Percentiles rank a stretch among this genome's conserved stretches.
Evolutionary conservation across 2,113 vertebrate species (phyloP).

Genomic region (Equus quagga): DNA sequence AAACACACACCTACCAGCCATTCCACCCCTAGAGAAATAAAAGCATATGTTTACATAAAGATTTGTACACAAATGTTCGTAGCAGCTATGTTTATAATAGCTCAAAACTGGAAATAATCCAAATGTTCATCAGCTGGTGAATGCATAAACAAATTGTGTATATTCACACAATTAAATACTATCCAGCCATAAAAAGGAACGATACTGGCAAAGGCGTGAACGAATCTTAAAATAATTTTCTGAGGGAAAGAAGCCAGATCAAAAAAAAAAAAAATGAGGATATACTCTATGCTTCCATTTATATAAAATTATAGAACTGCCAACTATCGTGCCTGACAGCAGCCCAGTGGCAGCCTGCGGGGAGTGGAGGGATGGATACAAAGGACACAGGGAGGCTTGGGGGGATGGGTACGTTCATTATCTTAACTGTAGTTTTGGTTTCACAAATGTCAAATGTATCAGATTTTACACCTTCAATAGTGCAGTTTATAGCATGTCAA

Average conservation of each 20-base stretch:
- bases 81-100: background rate
- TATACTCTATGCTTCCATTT: background rate
- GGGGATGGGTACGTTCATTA: background rate
- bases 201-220: background rate
- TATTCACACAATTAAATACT: fast-evolving
- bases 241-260: no score
- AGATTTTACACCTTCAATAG: background rate
- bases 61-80: background rate
- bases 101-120: background rate
- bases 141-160: no score
- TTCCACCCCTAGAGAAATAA: background rate
- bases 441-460: background rate
- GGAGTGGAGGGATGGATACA: background rate
- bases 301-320: background rate
- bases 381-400: fast-evolving
- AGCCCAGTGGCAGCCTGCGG: no score
- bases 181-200: no score
- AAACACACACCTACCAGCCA: background rate
- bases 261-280: background rate
- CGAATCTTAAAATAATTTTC: no score
- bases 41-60: background rate
- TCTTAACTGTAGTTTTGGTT: background rate
- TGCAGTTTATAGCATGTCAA: background rate
- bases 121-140: background rate
- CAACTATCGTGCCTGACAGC: background rate